A percentile compares a stretch with the other conserved stretches of the same genome.
Evolutionary conservation across 2,888 invertebrate species (phyloP).

Genomic region (Zelleria hepariella): DNA sequence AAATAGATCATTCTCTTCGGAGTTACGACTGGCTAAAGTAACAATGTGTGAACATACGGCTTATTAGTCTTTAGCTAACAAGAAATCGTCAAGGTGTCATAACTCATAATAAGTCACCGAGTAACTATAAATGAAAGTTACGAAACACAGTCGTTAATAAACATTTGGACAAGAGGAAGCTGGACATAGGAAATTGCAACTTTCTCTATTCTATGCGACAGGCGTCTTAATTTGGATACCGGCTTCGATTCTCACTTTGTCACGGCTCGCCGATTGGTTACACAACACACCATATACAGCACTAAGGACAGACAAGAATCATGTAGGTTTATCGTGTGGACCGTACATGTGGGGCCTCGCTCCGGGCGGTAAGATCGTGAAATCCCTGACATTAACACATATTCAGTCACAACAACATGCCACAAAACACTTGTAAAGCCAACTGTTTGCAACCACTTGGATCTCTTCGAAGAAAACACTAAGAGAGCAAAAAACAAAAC

Average conservation of each 20-base stretch:
- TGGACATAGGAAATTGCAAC: constrained; percentile 34
- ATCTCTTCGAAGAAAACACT: neutral
- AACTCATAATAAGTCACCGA: neutral
- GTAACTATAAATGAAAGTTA: constrained; percentile 23
- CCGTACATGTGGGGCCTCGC: neutral
- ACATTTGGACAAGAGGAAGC: constrained; percentile 37
- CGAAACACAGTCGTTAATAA: constrained; percentile 28
- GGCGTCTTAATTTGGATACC: constrained; percentile 26
- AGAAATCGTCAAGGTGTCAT: neutral
- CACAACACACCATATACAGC: constrained; percentile 15
- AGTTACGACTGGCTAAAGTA: neutral
- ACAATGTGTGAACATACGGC: neutral
- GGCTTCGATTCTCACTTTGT: constrained; percentile 15
- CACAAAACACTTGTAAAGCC: constrained; percentile 1
- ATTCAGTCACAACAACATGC: neutral
- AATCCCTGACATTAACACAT: constrained; percentile 1
- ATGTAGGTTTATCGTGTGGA: neutral
- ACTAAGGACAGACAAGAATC: neutral
- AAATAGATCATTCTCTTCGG: neutral
- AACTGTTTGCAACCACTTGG: neutral
- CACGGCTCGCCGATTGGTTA: constrained; percentile 13
- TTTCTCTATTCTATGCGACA: constrained; percentile 37
- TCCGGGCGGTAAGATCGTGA: neutral
- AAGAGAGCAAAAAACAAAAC: neutral
- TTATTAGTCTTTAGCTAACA: neutral